Evolutionary conservation across 2,888 invertebrate species (phyloP), one percentile per base, ranked within the genome.

Genomic region (Pasiphila rectangulata): DNA sequence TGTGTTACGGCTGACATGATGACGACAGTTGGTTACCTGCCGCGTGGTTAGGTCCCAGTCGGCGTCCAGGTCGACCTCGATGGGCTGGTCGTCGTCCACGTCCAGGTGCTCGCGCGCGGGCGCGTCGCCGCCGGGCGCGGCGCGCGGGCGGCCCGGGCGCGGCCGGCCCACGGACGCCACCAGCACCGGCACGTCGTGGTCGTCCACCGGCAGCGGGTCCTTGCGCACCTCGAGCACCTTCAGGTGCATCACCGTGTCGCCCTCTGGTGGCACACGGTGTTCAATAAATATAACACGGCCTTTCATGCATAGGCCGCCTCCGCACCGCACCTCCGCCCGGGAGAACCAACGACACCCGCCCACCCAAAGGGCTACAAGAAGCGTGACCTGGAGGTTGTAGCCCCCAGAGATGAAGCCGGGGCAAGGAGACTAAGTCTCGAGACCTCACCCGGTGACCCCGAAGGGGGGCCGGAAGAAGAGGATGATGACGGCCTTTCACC

Each of bases 21-120:
- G n/a, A n/a, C n/a, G n/a, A n/a, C 5, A 19, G 0, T 19, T 17
- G 38, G 23, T 34, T 29, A 95, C 96, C 91, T 97, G 97, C 75
- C 96, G 94, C 0, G 98, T 98, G 0, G 98, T 98, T 20, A 98
- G 91, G 74, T 98, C 98, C 97, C 98, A 98, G 51, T 95, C 94
- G 25, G 94, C 93, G 3, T 79, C 79, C 51, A 77, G 52, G 39
- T 83, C 78, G 0, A 86, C 64, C 54, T 82, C 75, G 21, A 83
- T 78, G 0, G 91, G 87, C 35, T 92, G 90, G 19, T 92, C 92
- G 12, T 91, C 89, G 0, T 92, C 91, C 6, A 91, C 83, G 38
- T 93, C 92, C 1, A 89, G 67, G 17, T 83, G 79, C 35, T 82
- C 76, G 20, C 69, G 70, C 1, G 71, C n/a, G n/a, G n/a, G n/a